Conservation (phyloP, 2,888 invertebrate species). For the Sphaerophoria rueppellii region DNA sequence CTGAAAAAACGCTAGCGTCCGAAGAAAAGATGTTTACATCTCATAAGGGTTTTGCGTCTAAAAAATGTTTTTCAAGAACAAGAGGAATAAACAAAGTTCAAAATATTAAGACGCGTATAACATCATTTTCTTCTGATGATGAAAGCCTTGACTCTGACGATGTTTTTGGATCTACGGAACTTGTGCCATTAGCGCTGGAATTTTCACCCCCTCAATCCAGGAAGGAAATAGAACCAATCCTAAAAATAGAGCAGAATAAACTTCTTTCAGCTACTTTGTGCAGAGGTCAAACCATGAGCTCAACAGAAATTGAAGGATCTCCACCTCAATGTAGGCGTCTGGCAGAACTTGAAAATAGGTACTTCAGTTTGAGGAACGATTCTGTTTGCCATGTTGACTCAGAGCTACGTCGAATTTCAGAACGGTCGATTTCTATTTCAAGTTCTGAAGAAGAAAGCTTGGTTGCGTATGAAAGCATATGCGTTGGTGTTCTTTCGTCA, state of each 20-base stretch:
- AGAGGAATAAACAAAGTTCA: conserved; percentile 85
- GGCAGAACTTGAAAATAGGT: conserved; percentile 86
- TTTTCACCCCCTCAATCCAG: conserved; percentile 90
- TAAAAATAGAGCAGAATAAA: conserved; percentile 88
- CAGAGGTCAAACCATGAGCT: conserved; percentile 89
- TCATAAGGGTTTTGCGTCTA: conserved; percentile 84
- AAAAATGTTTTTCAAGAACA: conserved; percentile 85
- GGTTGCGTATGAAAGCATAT: conserved; percentile 84
- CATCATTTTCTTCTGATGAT: conserved; percentile 90
- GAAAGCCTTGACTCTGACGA: conserved; percentile 90
- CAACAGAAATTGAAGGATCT: conserved; percentile 90
- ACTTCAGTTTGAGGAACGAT: conserved; percentile 86
- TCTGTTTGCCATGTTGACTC: conserved; percentile 86
- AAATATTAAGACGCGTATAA: conserved; percentile 88
- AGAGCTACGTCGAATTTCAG: conserved; percentile 88
- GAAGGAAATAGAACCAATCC: conserved; percentile 89
- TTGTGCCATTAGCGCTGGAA: conserved; percentile 87
- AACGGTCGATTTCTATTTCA: conserved; percentile 89
- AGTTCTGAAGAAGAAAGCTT: conserved; percentile 89
- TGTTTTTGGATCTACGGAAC: conserved; percentile 89
- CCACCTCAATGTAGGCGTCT: conserved; percentile 88
- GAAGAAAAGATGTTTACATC: conserved; percentile 85
- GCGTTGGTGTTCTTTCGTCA: conserved; percentile 80
- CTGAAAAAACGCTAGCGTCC: conserved; percentile 83
- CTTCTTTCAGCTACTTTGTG: conserved; percentile 87